These are phyloP conservation scores for Drosophila anceps DNA, from an alignment of 2,888 invertebrate species.

Conservation along the genomic window DNA sequence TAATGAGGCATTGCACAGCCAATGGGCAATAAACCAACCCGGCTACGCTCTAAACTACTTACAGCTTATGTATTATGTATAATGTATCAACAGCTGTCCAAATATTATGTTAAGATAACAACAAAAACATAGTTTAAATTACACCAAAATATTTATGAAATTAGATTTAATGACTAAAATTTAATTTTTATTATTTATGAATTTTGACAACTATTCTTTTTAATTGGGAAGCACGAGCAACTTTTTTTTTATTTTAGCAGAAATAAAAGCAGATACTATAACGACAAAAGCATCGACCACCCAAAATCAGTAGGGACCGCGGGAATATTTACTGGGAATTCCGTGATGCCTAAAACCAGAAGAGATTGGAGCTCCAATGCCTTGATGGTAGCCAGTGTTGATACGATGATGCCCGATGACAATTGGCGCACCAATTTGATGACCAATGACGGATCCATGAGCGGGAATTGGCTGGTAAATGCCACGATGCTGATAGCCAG, in stretches of 20 bases:
- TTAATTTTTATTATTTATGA: neutral
- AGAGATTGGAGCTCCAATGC: neutral
- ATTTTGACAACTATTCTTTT: neutral
- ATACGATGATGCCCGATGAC: neutral
- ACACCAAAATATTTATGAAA: conserved; percentile 4
- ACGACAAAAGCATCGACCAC: neutral
- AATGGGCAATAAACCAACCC: conserved; percentile 29
- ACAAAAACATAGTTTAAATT: neutral
- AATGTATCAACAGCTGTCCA: conserved; percentile 33
- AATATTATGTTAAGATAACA: conserved; percentile 15
- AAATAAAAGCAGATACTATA: neutral
- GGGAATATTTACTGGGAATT: conserved; percentile 3
- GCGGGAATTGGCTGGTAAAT: conserved; percentile 4
- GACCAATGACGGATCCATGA: neutral
- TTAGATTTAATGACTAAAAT: neutral
- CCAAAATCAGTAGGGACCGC: conserved; percentile 30
- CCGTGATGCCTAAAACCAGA: neutral
- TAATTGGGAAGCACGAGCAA: conserved; percentile 4
- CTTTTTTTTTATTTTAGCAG: no score
- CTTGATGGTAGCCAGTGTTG: conserved; percentile 8
- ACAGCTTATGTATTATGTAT: conserved; percentile 61
- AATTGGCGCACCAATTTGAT: conserved; percentile 1
- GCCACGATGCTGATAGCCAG: neutral
- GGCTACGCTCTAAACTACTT: conserved; percentile 16
- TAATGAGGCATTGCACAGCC: conserved; percentile 50